Evolutionary conservation across 2,113 vertebrate genomes (phyloP).

Genomic region (Pipa parva): DNA sequence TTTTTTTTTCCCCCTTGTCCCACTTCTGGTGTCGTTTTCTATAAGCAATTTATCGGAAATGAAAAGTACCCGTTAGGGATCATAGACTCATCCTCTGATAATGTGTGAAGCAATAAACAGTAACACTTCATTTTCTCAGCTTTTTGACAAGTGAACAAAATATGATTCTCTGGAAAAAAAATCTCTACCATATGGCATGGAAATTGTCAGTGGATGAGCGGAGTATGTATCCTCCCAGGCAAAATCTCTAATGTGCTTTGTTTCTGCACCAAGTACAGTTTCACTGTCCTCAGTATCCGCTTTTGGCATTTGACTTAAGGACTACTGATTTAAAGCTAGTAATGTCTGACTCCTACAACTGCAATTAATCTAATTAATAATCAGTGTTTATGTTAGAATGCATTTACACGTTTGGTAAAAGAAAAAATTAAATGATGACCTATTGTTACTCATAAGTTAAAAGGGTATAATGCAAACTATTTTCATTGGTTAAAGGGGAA

Average conservation of each 20-base stretch:
- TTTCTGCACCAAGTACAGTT: background rate
- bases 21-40: background rate
- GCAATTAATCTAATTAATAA: no score
- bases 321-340: background rate
- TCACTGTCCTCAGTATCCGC: background rate
- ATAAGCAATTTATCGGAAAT: background rate
- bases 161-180: constrained; percentile 2
- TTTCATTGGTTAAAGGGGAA: no score
- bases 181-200: constrained; percentile 21
- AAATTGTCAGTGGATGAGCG: constrained; percentile 16
- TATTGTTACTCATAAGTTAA: no score
- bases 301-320: background rate
- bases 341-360: no score
- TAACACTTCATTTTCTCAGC: constrained; percentile 35
- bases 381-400: no score
- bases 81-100: constrained; percentile 18
- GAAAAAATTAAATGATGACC: no score
- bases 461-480: no score
- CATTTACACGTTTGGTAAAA: no score
- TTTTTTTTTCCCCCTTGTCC: background rate
- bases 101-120: constrained; percentile 32
- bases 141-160: constrained; percentile 39
- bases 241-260: constrained; percentile 10
- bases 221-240: constrained; percentile 1
- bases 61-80: constrained; percentile 4